Conservation (phyloP, 2,888 invertebrate genomes). For the Drosophila greeni region DNA sequence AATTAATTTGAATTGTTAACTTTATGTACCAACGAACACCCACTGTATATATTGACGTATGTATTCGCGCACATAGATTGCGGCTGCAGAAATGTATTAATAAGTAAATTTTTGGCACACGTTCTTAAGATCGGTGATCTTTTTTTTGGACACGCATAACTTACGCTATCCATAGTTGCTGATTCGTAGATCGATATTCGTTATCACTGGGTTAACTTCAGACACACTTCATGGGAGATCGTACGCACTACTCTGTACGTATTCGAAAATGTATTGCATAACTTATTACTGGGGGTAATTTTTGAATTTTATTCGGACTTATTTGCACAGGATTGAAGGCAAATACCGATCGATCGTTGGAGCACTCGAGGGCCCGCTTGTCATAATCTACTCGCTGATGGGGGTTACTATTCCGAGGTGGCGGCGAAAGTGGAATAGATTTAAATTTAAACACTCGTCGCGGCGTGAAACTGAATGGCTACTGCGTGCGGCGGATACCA, state of each 20-base stretch:
- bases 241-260: slow-evolving; percentile 18
- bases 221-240: slow-evolving; percentile 27
- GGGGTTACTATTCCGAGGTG: slow-evolving; percentile 15
- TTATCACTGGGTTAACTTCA: slow-evolving; percentile 18
- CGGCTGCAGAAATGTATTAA: slow-evolving; percentile 32
- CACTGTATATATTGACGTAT: slow-evolving; percentile 13
- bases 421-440: slow-evolving; percentile 32
- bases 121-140: slow-evolving; percentile 15
- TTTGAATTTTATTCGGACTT: slow-evolving; percentile 16
- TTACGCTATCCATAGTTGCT: slow-evolving; percentile 41
- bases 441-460: slow-evolving; percentile 42
- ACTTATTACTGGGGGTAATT: slow-evolving; percentile 41
- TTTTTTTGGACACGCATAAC: slow-evolving; percentile 31
- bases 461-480: slow-evolving; percentile 32
- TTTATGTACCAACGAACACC: slow-evolving; percentile 1
- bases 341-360: slow-evolving; percentile 17
- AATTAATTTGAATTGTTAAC: slow-evolving; percentile 1
- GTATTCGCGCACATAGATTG: slow-evolving; percentile 3
- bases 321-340: slow-evolving; percentile 15
- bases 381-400: slow-evolving; percentile 27
- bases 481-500: slow-evolving; percentile 41
- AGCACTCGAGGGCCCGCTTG: slow-evolving; percentile 9
- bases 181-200: slow-evolving; percentile 11
- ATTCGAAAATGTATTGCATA: slow-evolving; percentile 46
- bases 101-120: slow-evolving; percentile 39